Conservation (phyloP, 92 coral and sea anemone genomes). For the Diadumene lineata region DNA sequence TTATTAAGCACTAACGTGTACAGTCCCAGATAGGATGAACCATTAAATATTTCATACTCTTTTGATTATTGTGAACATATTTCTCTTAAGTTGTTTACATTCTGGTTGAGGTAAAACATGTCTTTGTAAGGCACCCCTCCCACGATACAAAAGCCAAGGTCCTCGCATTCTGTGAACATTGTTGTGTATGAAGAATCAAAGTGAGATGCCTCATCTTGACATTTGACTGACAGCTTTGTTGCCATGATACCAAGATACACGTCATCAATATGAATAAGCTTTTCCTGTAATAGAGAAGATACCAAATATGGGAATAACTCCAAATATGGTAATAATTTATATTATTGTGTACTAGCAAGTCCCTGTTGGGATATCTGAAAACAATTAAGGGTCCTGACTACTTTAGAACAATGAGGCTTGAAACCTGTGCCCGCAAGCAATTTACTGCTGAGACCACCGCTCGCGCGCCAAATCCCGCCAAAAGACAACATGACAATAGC, state of each 20-base stretch:
- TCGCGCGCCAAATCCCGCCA: too few relatives aligned
- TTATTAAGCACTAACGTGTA: too few relatives aligned
- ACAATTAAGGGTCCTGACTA: too few relatives aligned
- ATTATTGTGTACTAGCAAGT: too few relatives aligned
- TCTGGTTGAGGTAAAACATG: constrained; percentile 69
- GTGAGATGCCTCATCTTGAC: constrained; percentile 54
- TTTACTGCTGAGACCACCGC: too few relatives aligned
- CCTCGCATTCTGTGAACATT: constrained; percentile 80
- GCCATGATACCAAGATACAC: constrained; percentile 69
- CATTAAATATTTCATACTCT: background rate
- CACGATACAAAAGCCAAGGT: constrained; percentile 60
- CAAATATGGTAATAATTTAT: background rate
- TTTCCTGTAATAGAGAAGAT: constrained; percentile 30
- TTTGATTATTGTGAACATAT: constrained; percentile 34
- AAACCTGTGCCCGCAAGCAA: too few relatives aligned
- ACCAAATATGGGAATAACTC: background rate
- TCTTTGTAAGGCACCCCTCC: constrained; percentile 82
- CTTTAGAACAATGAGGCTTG: too few relatives aligned
- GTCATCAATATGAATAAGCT: constrained; percentile 72
- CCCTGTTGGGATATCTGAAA: too few relatives aligned
- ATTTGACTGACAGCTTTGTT: constrained; percentile 36
- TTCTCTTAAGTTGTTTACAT: constrained; percentile 55
- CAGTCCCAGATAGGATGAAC: too few relatives aligned
- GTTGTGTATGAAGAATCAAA: constrained; percentile 81
- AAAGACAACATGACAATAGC: too few relatives aligned